Evolutionary conservation across 2,113 vertebrate genomes (phyloP).

Genomic region (Phylloscopus whistleri): DNA sequence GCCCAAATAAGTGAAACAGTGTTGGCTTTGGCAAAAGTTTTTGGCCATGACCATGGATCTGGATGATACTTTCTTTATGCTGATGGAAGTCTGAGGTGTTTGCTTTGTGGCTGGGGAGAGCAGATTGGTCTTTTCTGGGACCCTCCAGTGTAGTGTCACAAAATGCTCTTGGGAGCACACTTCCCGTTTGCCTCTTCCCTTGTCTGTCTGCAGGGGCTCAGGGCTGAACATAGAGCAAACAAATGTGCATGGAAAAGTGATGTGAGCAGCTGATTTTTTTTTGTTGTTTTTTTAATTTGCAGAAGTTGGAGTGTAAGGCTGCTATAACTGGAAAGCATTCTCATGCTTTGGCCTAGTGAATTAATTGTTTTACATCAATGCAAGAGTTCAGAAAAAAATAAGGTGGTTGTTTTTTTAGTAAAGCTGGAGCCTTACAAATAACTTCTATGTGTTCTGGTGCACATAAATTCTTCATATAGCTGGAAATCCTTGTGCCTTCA

Average conservation of each 20-base stretch:
- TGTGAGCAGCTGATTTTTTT: neutral
- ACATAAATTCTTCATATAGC: neutral
- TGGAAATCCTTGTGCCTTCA: neutral
- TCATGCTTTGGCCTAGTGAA: neutral
- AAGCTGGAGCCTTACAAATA: neutral
- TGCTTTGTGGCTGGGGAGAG: neutral
- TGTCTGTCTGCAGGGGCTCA: neutral
- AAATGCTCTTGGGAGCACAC: neutral
- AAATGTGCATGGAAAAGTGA: neutral
- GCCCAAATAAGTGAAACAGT: neutral
- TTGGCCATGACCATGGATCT: neutral
- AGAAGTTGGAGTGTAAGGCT: neutral
- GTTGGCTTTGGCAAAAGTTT: neutral
- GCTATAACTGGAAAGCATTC: neutral
- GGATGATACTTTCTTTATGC: neutral
- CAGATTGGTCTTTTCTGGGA: neutral
- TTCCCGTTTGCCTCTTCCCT: neutral
- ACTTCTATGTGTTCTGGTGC: neutral
- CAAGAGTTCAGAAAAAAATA: neutral
- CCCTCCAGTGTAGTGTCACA: neutral
- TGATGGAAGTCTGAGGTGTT: neutral
- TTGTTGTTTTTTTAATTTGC: neutral
- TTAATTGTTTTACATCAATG: neutral
- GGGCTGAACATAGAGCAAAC: neutral
- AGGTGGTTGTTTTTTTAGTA: neutral